A percentile compares a stretch with the other conserved stretches of the same genome.
These are phyloP conservation scores for Hylia prasina DNA, from an alignment of 2,113 vertebrate genomes.

Conservation along the genomic window DNA sequence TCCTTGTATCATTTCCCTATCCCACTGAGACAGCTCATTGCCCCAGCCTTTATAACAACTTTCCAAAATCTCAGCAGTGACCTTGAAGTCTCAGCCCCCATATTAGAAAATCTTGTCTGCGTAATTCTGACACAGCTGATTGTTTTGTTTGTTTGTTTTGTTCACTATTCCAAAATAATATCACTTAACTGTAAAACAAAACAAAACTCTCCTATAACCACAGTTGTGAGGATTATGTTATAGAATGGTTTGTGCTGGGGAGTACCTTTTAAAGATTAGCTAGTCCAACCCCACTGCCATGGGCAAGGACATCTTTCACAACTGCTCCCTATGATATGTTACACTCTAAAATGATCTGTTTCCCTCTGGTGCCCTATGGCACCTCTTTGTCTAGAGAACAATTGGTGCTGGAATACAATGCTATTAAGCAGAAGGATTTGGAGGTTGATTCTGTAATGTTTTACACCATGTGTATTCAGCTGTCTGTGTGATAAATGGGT, in stretches of 20 bases:
- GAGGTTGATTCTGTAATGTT: not conserved
- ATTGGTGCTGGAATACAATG: not conserved
- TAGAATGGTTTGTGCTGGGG: not conserved
- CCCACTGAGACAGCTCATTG: not conserved
- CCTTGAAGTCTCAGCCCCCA: not conserved
- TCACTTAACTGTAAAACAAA: not conserved
- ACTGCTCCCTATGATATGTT: not conserved
- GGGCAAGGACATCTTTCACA: not conserved
- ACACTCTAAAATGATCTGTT: not conserved
- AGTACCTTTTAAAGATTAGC: not conserved
- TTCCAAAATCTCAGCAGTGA: not conserved
- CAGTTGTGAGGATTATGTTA: not conserved
- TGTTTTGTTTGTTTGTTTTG: not conserved
- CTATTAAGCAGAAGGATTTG: not conserved
- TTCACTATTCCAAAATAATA: not conserved
- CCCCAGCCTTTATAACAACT: not conserved
- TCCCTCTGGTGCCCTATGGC: not conserved
- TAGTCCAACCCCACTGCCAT: not conserved
- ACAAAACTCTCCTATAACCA: fast-evolving
- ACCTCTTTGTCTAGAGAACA: constrained; percentile 7
- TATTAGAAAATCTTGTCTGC: not conserved
- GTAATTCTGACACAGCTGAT: not conserved
- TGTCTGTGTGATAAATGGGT: constrained; percentile 17
- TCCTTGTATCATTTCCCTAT: not conserved
- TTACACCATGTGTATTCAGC: constrained; percentile 20